Evolutionary conservation across 2,113 vertebrate genomes (phyloP).

Genomic region (Eclectus roratus): DNA sequence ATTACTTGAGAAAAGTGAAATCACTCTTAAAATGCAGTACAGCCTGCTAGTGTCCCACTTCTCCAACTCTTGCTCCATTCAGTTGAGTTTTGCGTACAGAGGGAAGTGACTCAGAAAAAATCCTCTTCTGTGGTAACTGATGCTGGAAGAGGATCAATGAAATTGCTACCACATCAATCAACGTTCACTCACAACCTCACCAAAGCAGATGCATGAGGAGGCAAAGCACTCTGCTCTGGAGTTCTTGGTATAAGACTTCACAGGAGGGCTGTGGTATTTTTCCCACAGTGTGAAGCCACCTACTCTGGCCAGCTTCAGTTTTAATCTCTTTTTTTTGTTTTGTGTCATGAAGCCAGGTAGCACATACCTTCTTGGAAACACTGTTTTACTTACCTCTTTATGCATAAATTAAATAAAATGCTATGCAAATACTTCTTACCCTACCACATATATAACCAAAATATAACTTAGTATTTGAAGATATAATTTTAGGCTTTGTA

Average conservation of each 20-base stretch:
- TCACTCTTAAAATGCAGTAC: neutral
- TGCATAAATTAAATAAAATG: conserved; percentile 19
- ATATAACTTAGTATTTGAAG: conserved; percentile 27
- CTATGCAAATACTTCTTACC: neutral
- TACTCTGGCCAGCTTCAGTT: neutral
- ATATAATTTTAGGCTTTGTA: conserved; percentile 28
- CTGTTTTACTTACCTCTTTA: neutral
- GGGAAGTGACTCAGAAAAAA: conserved; percentile 39
- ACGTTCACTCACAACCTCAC: neutral
- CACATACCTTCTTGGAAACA: neutral
- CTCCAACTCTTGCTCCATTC: neutral
- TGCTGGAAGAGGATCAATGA: conserved; percentile 4
- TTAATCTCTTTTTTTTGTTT: neutral
- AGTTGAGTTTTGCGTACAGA: neutral
- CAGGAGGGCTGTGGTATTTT: neutral
- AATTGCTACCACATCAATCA: neutral
- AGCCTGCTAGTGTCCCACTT: neutral
- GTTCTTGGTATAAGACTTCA: neutral
- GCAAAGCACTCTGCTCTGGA: neutral
- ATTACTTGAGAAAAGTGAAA: neutral
- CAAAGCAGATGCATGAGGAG: neutral
- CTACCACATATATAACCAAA: conserved; percentile 25
- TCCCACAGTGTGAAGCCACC: neutral
- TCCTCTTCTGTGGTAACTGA: neutral
- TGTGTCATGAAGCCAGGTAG: neutral